These are phyloP conservation scores for Hemistola chrysoprasaria DNA, from an alignment of 2,888 invertebrate genomes.

Conservation along the genomic window DNA sequence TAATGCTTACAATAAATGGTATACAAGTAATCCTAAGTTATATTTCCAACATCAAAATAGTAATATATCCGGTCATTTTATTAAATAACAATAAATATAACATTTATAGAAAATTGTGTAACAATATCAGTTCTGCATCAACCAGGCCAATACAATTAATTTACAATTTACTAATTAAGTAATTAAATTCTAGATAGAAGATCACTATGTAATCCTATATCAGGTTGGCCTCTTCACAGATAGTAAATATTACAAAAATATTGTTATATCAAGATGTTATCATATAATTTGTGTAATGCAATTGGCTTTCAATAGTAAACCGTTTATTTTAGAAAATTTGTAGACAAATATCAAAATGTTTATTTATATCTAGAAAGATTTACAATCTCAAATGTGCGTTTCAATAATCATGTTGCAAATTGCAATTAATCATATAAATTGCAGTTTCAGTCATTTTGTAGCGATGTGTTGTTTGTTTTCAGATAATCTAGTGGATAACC, in stretches of 20 bases:
- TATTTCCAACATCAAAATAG: slow-evolving; percentile 25
- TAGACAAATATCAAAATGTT: slow-evolving; percentile 34
- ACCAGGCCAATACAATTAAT: slow-evolving; percentile 9
- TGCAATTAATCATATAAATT: slow-evolving; percentile 10
- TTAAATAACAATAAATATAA: slow-evolving; percentile 17
- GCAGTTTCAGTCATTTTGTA: slow-evolving; percentile 8
- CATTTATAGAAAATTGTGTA: slow-evolving; percentile 16
- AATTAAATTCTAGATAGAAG: slow-evolving; percentile 7
- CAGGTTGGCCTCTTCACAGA: slow-evolving; percentile 21
- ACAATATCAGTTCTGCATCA: slow-evolving; percentile 27
- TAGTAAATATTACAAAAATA: slow-evolving; percentile 25
- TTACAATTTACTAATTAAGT: too few relatives aligned
- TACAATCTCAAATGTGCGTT: slow-evolving; percentile 10
- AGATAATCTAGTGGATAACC: too few relatives aligned
- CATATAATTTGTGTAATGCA: slow-evolving; percentile 1
- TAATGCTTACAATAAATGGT: slow-evolving; percentile 17
- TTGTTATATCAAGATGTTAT: slow-evolving; percentile 3
- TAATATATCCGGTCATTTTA: slow-evolving; percentile 21
- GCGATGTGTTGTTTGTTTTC: too few relatives aligned
- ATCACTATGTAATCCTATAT: slow-evolving; percentile 8
- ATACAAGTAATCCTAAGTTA: slow-evolving; percentile 14
- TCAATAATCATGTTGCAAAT: slow-evolving; percentile 5
- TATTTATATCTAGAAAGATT: slow-evolving; percentile 12
- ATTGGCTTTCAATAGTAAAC: slow-evolving; percentile 13
- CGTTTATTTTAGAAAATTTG: slow-evolving; percentile 33